A percentile compares a stretch with the other conserved stretches of the same genome.
Conservation (phyloP, 2,888 invertebrate species). For the Corythucha ciliata region DNA sequence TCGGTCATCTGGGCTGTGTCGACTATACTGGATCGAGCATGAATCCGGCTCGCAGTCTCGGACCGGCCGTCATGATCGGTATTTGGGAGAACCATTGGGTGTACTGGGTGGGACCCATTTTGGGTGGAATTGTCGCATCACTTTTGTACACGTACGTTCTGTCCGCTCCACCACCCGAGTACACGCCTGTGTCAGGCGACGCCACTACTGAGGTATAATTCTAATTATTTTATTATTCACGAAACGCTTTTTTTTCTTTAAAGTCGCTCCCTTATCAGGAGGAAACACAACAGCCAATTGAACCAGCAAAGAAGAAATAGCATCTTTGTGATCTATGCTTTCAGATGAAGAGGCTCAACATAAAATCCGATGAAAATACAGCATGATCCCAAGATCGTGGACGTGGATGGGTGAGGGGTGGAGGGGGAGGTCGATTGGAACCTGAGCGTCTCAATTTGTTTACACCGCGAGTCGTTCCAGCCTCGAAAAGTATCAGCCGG, state of each 20-base stretch:
- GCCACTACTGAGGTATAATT: slow-evolving; percentile 15
- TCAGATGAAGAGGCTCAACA: slow-evolving; percentile 43
- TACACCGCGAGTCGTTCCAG: slow-evolving; percentile 21
- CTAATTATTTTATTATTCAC: neutral
- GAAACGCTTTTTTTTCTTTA: too few relatives aligned
- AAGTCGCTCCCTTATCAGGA: too few relatives aligned
- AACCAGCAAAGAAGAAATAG: neutral
- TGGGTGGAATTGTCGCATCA: slow-evolving; percentile 68
- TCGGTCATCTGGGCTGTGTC: slow-evolving; percentile 73
- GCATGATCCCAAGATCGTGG: slow-evolving; percentile 18
- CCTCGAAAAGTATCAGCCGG: too few relatives aligned
- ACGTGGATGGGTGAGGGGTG: too few relatives aligned
- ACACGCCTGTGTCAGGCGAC: slow-evolving; percentile 41
- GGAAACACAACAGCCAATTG: neutral
- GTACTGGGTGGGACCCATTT: slow-evolving; percentile 81
- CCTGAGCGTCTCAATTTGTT: slow-evolving; percentile 19
- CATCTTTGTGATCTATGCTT: slow-evolving; percentile 36
- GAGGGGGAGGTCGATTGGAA: slow-evolving; percentile 17
- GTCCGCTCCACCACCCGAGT: slow-evolving; percentile 42
- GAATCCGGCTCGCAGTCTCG: slow-evolving; percentile 86
- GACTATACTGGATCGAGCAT: slow-evolving; percentile 73
- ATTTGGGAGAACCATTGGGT: slow-evolving; percentile 77
- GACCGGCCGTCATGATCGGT: slow-evolving; percentile 69
- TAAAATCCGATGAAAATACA: slow-evolving; percentile 39
- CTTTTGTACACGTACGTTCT: slow-evolving; percentile 57